Conservation (phyloP, 1,140 invertebrate genomes). For the Batillaria attramentaria region DNA sequence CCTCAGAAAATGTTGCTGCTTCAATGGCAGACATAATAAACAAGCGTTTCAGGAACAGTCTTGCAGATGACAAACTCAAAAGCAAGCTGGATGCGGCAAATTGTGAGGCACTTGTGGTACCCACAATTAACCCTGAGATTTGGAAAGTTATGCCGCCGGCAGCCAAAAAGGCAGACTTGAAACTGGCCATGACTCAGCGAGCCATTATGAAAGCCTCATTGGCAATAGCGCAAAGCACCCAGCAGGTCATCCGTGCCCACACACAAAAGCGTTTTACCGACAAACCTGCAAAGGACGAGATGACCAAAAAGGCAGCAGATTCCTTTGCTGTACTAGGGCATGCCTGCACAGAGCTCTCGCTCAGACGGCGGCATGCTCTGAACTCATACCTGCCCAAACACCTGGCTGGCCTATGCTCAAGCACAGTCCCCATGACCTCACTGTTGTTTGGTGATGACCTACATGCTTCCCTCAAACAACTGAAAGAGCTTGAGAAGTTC, state of each 20-base stretch:
- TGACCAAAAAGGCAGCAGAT: not conserved
- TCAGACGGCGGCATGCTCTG: not conserved
- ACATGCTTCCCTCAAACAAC: not conserved
- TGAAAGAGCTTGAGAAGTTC: not conserved
- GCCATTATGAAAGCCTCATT: conserved; percentile 8
- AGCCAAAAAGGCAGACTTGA: not conserved
- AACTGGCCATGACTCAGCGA: not conserved
- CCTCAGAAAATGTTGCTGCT: not conserved
- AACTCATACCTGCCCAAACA: not conserved
- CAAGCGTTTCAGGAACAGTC: not conserved
- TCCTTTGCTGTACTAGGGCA: not conserved
- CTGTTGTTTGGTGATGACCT: not conserved
- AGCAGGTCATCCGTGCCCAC: not conserved
- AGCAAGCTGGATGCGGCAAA: not conserved
- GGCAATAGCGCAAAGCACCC: conserved; percentile 1
- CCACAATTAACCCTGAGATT: not conserved
- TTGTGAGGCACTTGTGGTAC: not conserved
- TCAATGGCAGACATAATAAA: conserved; percentile 5
- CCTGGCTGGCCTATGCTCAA: not conserved
- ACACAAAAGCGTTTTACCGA: not conserved
- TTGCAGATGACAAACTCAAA: not conserved
- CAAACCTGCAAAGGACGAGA: not conserved
- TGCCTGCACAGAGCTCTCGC: not conserved
- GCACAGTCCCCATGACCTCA: not conserved
- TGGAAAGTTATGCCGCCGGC: not conserved